A percentile compares a stretch with the other conserved stretches of the same genome.
Conservation (phyloP, 2,797 vertebrate species). For the Malurus leucopterus region DNA sequence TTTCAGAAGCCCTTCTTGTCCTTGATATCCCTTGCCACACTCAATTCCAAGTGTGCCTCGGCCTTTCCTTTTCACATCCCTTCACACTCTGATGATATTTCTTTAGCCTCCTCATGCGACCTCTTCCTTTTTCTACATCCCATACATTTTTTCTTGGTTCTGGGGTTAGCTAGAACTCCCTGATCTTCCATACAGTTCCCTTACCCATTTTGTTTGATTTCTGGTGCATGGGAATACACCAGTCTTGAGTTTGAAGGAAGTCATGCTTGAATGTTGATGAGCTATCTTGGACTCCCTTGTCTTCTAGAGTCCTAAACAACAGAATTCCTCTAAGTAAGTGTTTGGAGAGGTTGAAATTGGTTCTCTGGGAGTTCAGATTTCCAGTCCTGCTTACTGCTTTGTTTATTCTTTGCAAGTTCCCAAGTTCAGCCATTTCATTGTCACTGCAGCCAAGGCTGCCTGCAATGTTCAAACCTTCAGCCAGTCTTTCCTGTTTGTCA, state of each 20-base stretch:
- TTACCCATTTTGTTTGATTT: background rate
- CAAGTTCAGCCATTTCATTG: background rate
- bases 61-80: background rate
- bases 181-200: background rate
- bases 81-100: background rate
- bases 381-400: background rate
- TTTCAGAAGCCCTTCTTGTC: background rate
- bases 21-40: background rate
- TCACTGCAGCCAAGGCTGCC: background rate
- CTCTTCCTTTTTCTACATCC: background rate
- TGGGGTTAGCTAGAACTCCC: background rate
- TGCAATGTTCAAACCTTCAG: background rate
- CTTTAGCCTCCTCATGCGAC: fast-evolving
- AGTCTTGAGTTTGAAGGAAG: background rate
- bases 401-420: background rate
- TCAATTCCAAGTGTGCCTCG: background rate
- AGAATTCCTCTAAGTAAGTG: background rate
- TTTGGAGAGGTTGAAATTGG: background rate
- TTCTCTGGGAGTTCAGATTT: background rate
- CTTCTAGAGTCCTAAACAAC: background rate
- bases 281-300: background rate
- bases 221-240: background rate
- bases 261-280: background rate
- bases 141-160: background rate
- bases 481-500: background rate